Evolutionary conservation across 2,888 invertebrate species (phyloP), one percentile per base, ranked within the genome.

Genomic region (Aporophyla lueneburgensis): DNA sequence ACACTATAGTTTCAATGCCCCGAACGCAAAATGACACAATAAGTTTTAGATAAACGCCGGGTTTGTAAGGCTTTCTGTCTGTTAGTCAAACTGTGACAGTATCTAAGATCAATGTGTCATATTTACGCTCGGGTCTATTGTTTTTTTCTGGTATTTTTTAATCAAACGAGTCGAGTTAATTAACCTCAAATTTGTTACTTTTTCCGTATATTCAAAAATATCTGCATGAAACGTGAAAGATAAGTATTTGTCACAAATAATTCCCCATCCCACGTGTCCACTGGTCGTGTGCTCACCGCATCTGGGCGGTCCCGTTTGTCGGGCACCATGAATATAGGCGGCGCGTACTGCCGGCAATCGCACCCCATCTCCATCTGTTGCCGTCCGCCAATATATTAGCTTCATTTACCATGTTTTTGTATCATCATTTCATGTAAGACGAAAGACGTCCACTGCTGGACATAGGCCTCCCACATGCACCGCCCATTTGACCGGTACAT

Each of bases 271-370:
- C 76, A 62, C 0, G 6, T 27, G 40, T 72, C 66, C 63, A 61
- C 72, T 70, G 61, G 53, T 54, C 27, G 76, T 71, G 84, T 71
- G 84, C 92, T 91, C 95, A 96, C 96, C 96, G 95, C 93, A 49
- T 96, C 96, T 69, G 94, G 93, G n/a, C 95, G 93, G 72, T 96
- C 96, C 74, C 96, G 92, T 88, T 96, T 96, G 91, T 96, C 96
- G 77, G 90, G 88, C 88, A 96, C 88, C 90, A 96, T 93, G 86
- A 96, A 94, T 89, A 96, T 94, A 24, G 96, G 95, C 87, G 94
- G 94, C 85, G 91, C 96, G 94, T 94, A 96, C 92, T 96, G 96
- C 10, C 96, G 92, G 84, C 96, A 96, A 69, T 96, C 96, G 94
- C 96, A 96, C 74, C 92, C 92, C 92, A 96, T 91, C 95, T 96